A percentile compares a stretch with the other conserved stretches of the same genome.
Evolutionary conservation across 2,113 vertebrate species (phyloP).

Genomic region (Monopterus albus): DNA sequence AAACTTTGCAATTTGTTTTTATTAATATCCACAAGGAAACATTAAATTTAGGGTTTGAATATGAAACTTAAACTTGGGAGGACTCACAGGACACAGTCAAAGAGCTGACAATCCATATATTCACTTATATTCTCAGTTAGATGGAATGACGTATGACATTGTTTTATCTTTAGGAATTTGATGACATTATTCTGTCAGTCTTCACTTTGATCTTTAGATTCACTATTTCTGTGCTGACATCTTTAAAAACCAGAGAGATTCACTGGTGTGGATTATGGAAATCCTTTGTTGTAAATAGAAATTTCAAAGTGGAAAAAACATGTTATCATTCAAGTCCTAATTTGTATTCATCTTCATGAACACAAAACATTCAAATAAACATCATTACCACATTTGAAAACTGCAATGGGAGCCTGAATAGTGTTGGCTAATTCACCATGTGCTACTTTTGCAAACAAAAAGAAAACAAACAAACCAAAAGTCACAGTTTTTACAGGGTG

Average conservation of each 20-base stretch:
- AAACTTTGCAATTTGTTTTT: slow-evolving; percentile 52
- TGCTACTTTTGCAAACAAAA: slow-evolving; percentile 1
- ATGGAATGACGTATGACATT: too few relatives aligned
- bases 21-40: slow-evolving; percentile 62
- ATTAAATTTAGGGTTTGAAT: slow-evolving; percentile 45
- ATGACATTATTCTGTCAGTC: too few relatives aligned
- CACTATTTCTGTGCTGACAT: neutral
- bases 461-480: too few relatives aligned
- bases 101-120: too few relatives aligned
- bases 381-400: slow-evolving; percentile 3
- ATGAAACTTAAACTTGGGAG: slow-evolving; percentile 44
- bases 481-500: too few relatives aligned
- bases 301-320: neutral
- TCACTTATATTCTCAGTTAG: too few relatives aligned
- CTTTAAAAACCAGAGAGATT: too few relatives aligned
- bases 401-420: neutral
- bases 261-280: neutral
- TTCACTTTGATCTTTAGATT: too few relatives aligned
- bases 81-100: slow-evolving; percentile 36
- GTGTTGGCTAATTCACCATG: neutral
- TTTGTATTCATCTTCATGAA: neutral
- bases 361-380: neutral
- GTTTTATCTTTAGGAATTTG: too few relatives aligned
- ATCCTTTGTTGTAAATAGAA: neutral
- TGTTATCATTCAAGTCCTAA: neutral